Evolutionary conservation across 1,140 invertebrate species (phyloP).

Genomic region (Ceratina calcarata): DNA sequence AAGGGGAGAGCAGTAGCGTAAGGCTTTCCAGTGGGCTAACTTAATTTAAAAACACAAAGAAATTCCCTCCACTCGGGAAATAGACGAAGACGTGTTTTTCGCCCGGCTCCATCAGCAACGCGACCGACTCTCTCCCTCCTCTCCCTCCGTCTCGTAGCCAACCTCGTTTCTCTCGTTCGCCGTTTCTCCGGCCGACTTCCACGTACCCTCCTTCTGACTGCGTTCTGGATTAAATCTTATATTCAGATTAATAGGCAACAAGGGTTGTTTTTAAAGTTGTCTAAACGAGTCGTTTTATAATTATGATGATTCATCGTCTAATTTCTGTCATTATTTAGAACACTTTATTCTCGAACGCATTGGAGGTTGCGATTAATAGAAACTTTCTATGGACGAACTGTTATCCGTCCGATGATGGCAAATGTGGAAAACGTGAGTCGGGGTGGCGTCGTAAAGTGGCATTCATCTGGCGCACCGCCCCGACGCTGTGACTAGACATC

Average conservation of each 20-base stretch:
- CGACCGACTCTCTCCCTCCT: not conserved
- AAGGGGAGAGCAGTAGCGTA: slow-evolving; percentile 20
- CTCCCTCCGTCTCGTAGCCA: not conserved
- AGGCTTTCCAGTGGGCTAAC: slow-evolving; percentile 59
- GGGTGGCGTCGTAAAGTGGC: slow-evolving; percentile 13
- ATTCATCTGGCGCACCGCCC: slow-evolving; percentile 28
- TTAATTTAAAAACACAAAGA: slow-evolving; percentile 68
- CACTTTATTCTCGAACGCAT: not conserved
- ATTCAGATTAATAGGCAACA: too few species aligned
- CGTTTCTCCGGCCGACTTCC: slow-evolving; percentile 24
- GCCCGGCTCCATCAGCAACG: slow-evolving; percentile 41
- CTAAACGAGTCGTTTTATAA: too few species aligned
- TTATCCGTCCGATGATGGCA: slow-evolving; percentile 7
- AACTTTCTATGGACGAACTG: slow-evolving; percentile 15
- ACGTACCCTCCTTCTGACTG: not conserved
- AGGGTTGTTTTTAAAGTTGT: too few species aligned
- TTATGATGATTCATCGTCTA: too few species aligned
- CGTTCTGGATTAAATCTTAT: too few species aligned
- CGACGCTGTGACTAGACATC: slow-evolving; percentile 12
- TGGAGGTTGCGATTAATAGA: slow-evolving; percentile 12
- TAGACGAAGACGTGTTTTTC: slow-evolving; percentile 61
- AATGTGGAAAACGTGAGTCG: slow-evolving; percentile 16
- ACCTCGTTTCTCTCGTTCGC: slow-evolving; percentile 6
- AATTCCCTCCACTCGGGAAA: slow-evolving; percentile 57
- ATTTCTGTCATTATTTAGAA: not conserved